Evolutionary conservation across 1,140 invertebrate genomes (phyloP), one percentile per base, ranked within the genome.

Genomic region (Trachymyrmex cornetzi): DNA sequence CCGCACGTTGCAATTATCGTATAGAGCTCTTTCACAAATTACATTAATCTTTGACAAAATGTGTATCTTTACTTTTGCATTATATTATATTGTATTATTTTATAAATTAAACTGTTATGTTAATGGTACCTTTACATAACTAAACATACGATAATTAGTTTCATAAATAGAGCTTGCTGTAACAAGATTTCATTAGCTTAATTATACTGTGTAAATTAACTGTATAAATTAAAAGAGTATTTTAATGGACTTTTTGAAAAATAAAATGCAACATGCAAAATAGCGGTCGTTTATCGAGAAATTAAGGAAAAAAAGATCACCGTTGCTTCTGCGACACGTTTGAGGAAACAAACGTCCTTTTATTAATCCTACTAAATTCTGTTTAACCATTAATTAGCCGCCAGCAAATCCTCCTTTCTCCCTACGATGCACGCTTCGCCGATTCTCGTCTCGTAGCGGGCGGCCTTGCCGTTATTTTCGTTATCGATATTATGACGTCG

Each of bases 401-500:
- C 22, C 9, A 48, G 7, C 30, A n/a, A 27, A 59, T 63, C 34
- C 34, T 44, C 16, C 34, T 57, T 19, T 24, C 66, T 57, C 66
- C 16, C 50, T 12, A 2, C 22, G 24, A 4, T 38, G 34, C 64
- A 71, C 34, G 14, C 79, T 71, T 22, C 48, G 22, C 48, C 53
- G 34, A 82, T 59, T 34, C 24, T 55, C 44, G n/a, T 85, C 77
- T 77, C 61, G 44, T n/a, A 66, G 63, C 61, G 61, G 34, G 22
- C 38, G 69, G 71, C 80, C 80, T 84, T 84, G 67, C 66, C 63
- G 80, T 84, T 84, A 84, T 84, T 84, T 84, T 84, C 19, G 80
- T 74, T 74, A 84, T 74, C 69, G 80, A 84, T 84, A 84, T 84
- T 84, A 74, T 61, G 38, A 84, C 80, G 80, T 84, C 55, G 80